Conservation (phyloP, 2,113 vertebrate species). For the Ahaetulla prasina region DNA sequence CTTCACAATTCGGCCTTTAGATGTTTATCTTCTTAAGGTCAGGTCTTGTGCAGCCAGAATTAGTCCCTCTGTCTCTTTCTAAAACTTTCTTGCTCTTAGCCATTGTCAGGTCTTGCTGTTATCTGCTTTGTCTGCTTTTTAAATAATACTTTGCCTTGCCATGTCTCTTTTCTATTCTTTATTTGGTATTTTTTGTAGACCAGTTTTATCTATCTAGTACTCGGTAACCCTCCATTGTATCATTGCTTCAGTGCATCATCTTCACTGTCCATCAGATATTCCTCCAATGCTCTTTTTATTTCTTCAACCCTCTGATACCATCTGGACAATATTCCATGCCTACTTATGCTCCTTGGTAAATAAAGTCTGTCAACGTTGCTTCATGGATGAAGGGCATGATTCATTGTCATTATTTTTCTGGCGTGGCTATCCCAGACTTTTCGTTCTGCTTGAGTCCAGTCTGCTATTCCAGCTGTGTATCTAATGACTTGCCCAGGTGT, state of each 20-base stretch:
- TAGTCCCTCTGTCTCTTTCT: background rate
- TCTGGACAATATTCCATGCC: background rate
- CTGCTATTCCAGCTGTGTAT: background rate
- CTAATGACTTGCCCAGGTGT: background rate
- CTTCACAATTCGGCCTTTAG: background rate
- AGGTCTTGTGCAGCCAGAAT: background rate
- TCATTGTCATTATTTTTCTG: background rate
- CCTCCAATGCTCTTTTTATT: background rate
- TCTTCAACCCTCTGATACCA: background rate
- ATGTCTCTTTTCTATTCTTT: background rate
- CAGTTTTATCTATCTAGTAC: background rate
- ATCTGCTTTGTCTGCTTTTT: background rate
- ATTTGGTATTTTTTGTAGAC: background rate
- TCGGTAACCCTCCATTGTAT: background rate
- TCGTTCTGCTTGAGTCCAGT: background rate
- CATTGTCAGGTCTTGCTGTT: background rate
- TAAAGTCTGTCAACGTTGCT: background rate
- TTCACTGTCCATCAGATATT: background rate
- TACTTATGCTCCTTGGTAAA: background rate
- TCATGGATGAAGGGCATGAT: background rate
- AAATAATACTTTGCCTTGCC: background rate
- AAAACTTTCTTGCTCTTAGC: background rate
- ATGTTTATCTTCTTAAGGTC: background rate
- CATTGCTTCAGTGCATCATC: background rate
- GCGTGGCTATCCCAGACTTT: background rate